Conservation (phyloP, 2,113 vertebrate genomes). For the Corynorhinus townsendii region DNA sequence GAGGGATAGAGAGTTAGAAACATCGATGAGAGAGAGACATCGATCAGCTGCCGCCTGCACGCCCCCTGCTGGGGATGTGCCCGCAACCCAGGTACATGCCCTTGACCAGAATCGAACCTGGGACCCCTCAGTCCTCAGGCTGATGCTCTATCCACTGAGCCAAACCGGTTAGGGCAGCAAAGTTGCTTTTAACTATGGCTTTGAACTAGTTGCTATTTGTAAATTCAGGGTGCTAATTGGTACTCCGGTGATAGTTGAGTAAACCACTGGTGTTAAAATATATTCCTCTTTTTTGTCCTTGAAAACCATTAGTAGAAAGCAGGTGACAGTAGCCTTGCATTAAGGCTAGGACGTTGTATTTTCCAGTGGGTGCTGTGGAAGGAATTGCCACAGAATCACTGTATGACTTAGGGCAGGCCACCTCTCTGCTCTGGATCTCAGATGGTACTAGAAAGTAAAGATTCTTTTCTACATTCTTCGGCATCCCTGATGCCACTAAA, state of each 20-base stretch:
- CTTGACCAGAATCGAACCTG: too few relatives aligned
- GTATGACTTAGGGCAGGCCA: background rate
- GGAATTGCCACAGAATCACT: background rate
- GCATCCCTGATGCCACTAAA: background rate
- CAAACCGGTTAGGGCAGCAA: too few relatives aligned
- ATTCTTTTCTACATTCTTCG: background rate
- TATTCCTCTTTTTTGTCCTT: background rate
- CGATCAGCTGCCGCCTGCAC: too few relatives aligned
- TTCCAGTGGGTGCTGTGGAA: background rate
- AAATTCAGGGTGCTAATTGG: background rate
- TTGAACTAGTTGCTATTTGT: slow-evolving; percentile 19
- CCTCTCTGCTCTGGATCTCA: background rate
- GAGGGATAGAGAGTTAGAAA: too few relatives aligned
- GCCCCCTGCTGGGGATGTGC: too few relatives aligned
- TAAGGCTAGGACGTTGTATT: background rate
- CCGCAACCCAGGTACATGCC: too few relatives aligned
- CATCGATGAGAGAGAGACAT: too few relatives aligned
- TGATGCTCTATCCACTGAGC: too few relatives aligned
- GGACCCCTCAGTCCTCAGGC: too few relatives aligned
- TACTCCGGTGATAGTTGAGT: background rate
- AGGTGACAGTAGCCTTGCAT: background rate
- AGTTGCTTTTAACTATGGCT: background rate
- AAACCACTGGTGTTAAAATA: slow-evolving; percentile 4
- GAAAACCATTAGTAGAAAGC: background rate
- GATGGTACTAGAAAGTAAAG: background rate